Evolutionary conservation across 2,113 vertebrate genomes (phyloP).

Genomic region (Hippocampus zosterae): DNA sequence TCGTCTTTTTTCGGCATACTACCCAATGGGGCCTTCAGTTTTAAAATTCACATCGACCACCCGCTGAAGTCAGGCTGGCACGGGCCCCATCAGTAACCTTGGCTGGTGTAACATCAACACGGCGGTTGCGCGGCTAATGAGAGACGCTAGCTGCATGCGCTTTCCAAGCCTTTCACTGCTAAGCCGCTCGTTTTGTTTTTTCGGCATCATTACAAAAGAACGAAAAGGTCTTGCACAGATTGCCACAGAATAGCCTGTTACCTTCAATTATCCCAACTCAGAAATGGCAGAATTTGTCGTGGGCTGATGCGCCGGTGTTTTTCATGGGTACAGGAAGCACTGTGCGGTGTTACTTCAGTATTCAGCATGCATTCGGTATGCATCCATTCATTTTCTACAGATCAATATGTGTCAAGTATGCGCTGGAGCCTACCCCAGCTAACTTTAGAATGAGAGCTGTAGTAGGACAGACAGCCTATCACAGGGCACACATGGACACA

Average conservation of each 20-base stretch:
- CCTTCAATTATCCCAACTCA: not conserved
- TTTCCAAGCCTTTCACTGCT: constrained; percentile 36
- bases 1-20: constrained; percentile 22
- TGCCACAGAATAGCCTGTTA: not conserved
- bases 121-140: constrained; percentile 53
- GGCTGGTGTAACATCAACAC: constrained; percentile 39
- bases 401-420: no score
- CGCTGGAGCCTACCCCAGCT: no score
- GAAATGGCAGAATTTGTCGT: not conserved
- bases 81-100: constrained; percentile 29
- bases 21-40: constrained; percentile 28
- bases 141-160: constrained; percentile 47
- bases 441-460: no score
- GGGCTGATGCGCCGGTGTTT: not conserved
- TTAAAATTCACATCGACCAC: constrained; percentile 50
- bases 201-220: constrained; percentile 55
- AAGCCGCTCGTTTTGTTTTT: constrained; percentile 28
- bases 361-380: not conserved
- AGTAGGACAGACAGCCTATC: no score
- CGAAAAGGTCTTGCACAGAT: not conserved
- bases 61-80: constrained; percentile 19
- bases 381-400: not conserved
- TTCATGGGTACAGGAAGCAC: not conserved
- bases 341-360: not conserved
- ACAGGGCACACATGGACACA: no score